Conservation (phyloP, 2,888 invertebrate species). For the Strigamia transsilvanica region DNA sequence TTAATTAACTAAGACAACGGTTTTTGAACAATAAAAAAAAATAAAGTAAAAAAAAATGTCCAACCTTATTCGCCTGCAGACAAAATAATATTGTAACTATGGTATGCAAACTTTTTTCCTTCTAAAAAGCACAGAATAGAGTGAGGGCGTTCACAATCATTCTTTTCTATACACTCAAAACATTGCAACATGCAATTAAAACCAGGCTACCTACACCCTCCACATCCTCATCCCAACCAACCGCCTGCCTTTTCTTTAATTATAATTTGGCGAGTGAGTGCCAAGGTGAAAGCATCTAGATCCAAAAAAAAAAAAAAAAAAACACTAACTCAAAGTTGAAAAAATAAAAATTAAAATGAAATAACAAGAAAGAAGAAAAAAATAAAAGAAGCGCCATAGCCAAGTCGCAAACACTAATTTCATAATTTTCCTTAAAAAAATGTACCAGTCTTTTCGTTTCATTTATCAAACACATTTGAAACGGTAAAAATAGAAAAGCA, state of each 20-base stretch:
- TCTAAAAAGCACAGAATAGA: not conserved
- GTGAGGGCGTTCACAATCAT: constrained; percentile 42
- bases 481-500: constrained; percentile 7
- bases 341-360: not conserved
- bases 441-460: not conserved
- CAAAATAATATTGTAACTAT: constrained; percentile 28
- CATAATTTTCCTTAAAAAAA: not conserved
- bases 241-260: constrained; percentile 42
- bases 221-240: constrained; percentile 34
- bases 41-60: not conserved
- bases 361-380: not conserved
- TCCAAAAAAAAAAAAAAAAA: constrained; percentile 24
- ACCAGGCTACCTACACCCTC: constrained; percentile 31
- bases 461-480: constrained; percentile 4
- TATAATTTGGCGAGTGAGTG: constrained; percentile 42
- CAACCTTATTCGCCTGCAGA: constrained; percentile 12
- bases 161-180: constrained; percentile 36
- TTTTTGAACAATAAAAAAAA: not conserved
- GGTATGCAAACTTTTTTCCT: constrained; percentile 3
- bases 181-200: constrained; percentile 44
- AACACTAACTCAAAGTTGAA: constrained; percentile 5
- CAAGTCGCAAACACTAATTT: constrained; percentile 8
- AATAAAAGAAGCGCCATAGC: not conserved
- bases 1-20: not conserved
- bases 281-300: constrained; percentile 39